Conservation (phyloP, 2,113 vertebrate species). For the Boulengerochromis microlepis region DNA sequence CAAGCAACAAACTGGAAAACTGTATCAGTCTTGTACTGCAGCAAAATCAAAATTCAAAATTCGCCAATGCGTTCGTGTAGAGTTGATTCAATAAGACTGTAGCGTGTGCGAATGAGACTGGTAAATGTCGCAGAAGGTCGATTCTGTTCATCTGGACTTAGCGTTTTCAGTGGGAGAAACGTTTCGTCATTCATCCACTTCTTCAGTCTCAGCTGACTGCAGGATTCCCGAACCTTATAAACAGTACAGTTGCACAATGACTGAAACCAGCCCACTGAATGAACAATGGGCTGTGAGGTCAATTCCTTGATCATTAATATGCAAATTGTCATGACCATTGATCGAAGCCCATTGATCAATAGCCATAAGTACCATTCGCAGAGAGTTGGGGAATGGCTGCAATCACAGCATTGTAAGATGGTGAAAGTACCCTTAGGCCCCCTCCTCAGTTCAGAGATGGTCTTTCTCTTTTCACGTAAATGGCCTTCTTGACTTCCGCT, state of each 20-base stretch:
- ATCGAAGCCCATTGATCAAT: background rate
- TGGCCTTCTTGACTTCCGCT: accelerated
- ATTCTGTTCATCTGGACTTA: background rate
- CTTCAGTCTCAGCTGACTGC: background rate
- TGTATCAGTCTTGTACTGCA: background rate
- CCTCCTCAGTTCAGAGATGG: background rate
- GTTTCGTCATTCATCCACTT: background rate
- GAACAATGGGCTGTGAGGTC: background rate
- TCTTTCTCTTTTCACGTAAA: background rate
- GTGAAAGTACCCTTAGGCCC: background rate
- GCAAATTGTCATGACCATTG: background rate
- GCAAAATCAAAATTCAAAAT: background rate
- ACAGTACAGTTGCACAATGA: background rate
- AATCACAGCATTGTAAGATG: background rate
- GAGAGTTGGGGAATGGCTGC: background rate
- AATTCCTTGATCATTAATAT: background rate
- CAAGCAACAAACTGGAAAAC: background rate
- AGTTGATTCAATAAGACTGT: background rate
- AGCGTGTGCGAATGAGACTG: background rate
- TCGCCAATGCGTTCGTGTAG: background rate
- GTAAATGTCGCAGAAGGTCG: background rate
- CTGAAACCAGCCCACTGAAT: background rate
- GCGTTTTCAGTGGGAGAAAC: background rate
- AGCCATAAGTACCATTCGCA: background rate
- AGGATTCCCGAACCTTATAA: background rate